phyloP scores from a whole-genome alignment of 2,888 invertebrate species.

The Platycheirus albimanus region DNA sequence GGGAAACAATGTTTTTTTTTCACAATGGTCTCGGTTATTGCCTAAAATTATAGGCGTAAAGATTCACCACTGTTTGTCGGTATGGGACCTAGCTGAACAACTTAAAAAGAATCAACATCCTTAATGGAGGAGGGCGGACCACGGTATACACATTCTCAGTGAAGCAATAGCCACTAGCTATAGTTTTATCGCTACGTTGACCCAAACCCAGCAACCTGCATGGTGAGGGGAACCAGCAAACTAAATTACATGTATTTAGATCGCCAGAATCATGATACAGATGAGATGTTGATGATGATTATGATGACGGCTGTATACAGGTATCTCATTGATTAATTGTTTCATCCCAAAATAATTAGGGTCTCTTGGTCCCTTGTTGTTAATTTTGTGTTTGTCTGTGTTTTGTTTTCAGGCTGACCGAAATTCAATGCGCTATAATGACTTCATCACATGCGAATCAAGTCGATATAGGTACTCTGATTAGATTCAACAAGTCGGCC shows the following conservation, averaged over 20 bases:
- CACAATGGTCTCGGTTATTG: slow-evolving; percentile 68
- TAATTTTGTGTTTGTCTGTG: background rate
- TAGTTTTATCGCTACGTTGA: slow-evolving; percentile 56
- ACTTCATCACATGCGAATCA: slow-evolving; percentile 73
- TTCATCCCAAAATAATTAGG: slow-evolving; percentile 69
- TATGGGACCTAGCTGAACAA: slow-evolving; percentile 33
- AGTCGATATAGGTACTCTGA: slow-evolving; percentile 40
- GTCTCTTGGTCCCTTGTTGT: slow-evolving; percentile 30
- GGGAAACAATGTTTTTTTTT: slow-evolving; percentile 23
- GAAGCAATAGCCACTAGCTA: slow-evolving; percentile 48
- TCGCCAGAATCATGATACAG: slow-evolving; percentile 63
- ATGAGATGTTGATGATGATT: slow-evolving; percentile 72
- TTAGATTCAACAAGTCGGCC: slow-evolving; percentile 39
- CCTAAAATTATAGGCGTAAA: slow-evolving; percentile 72
- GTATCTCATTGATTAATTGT: slow-evolving; percentile 73
- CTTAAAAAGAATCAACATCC: slow-evolving; percentile 47
- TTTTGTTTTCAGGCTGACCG: slow-evolving; percentile 34
- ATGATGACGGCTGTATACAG: slow-evolving; percentile 70
- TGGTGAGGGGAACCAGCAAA: slow-evolving; percentile 38
- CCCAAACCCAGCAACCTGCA: slow-evolving; percentile 19
- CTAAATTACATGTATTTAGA: slow-evolving; percentile 69
- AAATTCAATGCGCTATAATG: slow-evolving; percentile 59
- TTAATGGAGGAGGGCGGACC: slow-evolving; percentile 52
- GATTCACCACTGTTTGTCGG: slow-evolving; percentile 68
- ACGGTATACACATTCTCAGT: slow-evolving; percentile 27